Base-by-base conservation (phyloP, 2,888 invertebrate species). In the Lasioglossum zephyrum region DNA sequence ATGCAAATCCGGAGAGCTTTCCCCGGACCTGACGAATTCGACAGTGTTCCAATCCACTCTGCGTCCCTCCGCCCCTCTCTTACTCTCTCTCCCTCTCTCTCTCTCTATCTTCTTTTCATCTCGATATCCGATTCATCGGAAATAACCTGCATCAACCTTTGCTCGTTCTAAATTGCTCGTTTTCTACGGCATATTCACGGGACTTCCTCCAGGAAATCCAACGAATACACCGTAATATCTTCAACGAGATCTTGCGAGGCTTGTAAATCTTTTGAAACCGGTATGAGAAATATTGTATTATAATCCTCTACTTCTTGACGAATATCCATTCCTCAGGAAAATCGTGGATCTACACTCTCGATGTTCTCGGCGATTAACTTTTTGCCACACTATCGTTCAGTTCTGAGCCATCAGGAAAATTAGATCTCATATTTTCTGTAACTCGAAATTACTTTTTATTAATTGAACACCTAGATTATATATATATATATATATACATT, bases 1-100 rank as follows among this genome's bases (percentile, higher is more conserved):
- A 91, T 86, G 87, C 81, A 84, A 90, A 86, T 89, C 91, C 90
- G 87, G 78, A 84, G 85, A 90, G 87, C 85, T 82, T 73, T 79
- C 63, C 73, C 75, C 63, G 85, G 79, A 72, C 84, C 86, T 86
- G 90, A 66, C 77, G 84, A 82, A 89, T 84, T 90, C 90, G 82
- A 82, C 88, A 82, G 81, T 87, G 78, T 76, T 78, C 80, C 85
- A 80, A 74, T 82, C 70, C 77, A 72, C 77, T 87, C 82, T 66
- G 39, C 57, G 66, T 57, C 73, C 70, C 69, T 47, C 84, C 77
- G 87, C n/a, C 26, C 26, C 11, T 0, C 26, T 39, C 39, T 39
- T 13, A 11, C 11, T 1, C 26, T 39, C 39, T 39, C 39, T 4
- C 26, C 0, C 13, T 4, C 26, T 1, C n/a, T 0, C 26, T 16